Base-by-base conservation (phyloP, 1,140 invertebrate species). In the Bombus huntii region DNA sequence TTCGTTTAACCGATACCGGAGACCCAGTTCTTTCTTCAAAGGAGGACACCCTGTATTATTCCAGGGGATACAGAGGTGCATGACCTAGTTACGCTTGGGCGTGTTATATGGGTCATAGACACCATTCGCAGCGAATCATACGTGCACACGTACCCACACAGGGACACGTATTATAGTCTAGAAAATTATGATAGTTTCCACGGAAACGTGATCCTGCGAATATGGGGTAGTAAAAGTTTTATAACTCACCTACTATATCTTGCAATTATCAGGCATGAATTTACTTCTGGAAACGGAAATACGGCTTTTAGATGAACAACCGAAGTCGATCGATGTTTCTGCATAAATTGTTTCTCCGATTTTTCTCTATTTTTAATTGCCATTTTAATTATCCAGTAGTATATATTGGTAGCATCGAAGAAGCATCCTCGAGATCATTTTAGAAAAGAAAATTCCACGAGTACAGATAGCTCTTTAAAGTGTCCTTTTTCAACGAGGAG, bases 31-130 rank as follows among this genome's bases (percentile, higher is more conserved):
- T 73, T 83, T 79, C 81, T 78, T 71, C 65, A 73, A 85, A 85
- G 28, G 70, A 37, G 91, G 91, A 93, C 93, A 94, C 93, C 93
- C 92, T 91, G 92, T 94, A 94, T 94, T 93, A 94, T 94, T 93
- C 93, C 94, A 94, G 94, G 93, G 92, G 93, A 93, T 92, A 93
- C 92, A 92, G 92, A 91, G 94, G 94, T 94, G 89, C 93, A 94
- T 90, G 93, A 94, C 94, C 94, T 89, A 94, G 93, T 94, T 94
- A 92, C 92, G 92, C 91, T 93, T 91, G 92, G 91, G 92, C 92
- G 93, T 91, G 90, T 93, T 94, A 94, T 94, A 94, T 94, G 88
- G 94, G 93, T 94, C 94, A 94, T 94, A 94, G 93, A 93, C 93
- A 94, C 93, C 93, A 94, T 94, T 94, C 89, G 88, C 85, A 78